Percentiles rank a stretch among this genome's conserved stretches.
These are phyloP conservation scores for Myotis brandtii DNA, from an alignment of 2,113 vertebrate genomes.

Conservation along the genomic window DNA sequence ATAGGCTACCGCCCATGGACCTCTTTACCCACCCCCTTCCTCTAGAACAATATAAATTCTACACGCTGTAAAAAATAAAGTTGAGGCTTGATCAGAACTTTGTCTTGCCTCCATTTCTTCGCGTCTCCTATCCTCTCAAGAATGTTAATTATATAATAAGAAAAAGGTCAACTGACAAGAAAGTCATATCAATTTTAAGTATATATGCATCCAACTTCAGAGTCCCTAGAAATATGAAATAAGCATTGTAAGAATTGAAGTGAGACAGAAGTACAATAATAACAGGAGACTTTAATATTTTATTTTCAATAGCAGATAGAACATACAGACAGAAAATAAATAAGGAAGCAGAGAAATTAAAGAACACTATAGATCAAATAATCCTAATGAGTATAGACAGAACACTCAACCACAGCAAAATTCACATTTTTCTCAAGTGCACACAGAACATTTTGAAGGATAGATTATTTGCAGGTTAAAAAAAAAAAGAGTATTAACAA, in stretches of 20 bases:
- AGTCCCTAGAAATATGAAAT: background rate
- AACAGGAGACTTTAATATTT: background rate
- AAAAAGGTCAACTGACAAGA: background rate
- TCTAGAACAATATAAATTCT: too few species aligned
- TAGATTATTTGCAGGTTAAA: background rate
- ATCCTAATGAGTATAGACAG: background rate
- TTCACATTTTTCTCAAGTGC: background rate
- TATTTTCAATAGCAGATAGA: background rate
- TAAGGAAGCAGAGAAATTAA: background rate
- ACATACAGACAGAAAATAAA: background rate
- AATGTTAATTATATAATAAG: background rate
- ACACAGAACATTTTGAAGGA: background rate
- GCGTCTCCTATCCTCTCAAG: too few species aligned
- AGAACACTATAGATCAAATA: background rate
- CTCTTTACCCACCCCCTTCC: too few species aligned
- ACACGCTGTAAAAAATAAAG: too few species aligned
- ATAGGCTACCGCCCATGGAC: too few species aligned
- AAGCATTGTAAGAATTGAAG: background rate
- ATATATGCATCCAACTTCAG: background rate
- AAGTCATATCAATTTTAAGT: background rate
- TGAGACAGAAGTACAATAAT: background rate
- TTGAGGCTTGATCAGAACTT: too few species aligned
- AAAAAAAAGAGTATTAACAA: background rate
- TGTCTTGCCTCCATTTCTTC: too few species aligned
- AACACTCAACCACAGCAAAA: background rate